phyloP scores from a whole-genome alignment of 2,113 vertebrate species.

The Phainopepla nitens region DNA sequence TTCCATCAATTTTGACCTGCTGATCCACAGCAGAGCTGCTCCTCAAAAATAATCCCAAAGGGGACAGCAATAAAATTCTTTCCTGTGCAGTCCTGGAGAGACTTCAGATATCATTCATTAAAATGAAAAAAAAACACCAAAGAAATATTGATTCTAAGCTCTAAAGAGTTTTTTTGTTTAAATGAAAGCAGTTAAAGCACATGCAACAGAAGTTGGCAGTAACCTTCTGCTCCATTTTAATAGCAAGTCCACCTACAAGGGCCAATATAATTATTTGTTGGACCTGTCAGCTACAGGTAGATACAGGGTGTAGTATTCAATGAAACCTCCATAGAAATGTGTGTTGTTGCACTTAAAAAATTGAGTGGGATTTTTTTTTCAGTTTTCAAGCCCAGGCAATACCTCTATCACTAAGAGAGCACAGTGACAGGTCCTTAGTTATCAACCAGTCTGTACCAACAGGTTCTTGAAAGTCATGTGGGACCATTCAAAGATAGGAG shows the following conservation, averaged over 20 bases:
- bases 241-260: background rate
- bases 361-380: accelerated
- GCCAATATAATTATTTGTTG: background rate
- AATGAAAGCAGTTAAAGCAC: background rate
- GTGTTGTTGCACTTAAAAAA: background rate
- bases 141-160: background rate
- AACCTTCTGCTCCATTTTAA: background rate
- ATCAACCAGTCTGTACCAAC: background rate
- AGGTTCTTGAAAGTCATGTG: background rate
- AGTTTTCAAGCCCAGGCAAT: background rate
- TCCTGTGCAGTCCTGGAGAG: background rate
- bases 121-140: background rate
- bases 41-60: background rate
- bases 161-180: background rate
- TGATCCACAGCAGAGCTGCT: background rate
- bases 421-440: background rate
- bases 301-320: background rate
- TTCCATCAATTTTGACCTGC: background rate
- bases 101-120: background rate
- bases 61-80: background rate
- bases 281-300: background rate
- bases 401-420: background rate
- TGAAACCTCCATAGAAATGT: background rate
- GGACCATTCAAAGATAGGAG: background rate
- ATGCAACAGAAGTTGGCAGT: background rate